A percentile compares a stretch with the other conserved stretches of the same genome.
phyloP scores from a whole-genome alignment of 2,888 invertebrate species.

The Agrochola macilenta region DNA sequence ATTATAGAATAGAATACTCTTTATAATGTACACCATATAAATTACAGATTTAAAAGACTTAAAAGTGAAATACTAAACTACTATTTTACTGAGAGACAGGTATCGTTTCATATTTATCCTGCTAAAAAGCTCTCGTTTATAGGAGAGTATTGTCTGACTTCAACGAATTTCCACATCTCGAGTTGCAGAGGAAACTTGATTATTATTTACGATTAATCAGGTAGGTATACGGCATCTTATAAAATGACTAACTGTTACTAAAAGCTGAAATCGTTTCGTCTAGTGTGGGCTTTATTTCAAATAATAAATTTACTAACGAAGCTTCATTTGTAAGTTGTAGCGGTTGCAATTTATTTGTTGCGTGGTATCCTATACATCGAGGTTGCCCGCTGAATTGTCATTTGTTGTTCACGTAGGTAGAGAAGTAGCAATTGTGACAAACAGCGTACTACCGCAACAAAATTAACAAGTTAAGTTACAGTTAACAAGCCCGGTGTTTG shows the following conservation, averaged over 20 bases:
- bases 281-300: constrained; percentile 43
- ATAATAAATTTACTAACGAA: constrained; percentile 58
- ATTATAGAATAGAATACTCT: background rate
- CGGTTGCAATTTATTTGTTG: constrained; percentile 57
- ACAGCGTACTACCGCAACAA: constrained; percentile 76
- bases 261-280: constrained; percentile 40
- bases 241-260: constrained; percentile 39
- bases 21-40: background rate
- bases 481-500: constrained; percentile 86
- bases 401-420: constrained; percentile 69
- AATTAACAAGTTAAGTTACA: constrained; percentile 88
- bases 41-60: background rate
- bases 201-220: constrained; percentile 28
- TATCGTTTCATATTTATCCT: constrained; percentile 1
- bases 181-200: constrained; percentile 11
- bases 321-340: constrained; percentile 53
- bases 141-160: constrained; percentile 40
- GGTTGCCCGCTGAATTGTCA: constrained; percentile 56
- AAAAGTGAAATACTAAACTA: background rate
- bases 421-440: constrained; percentile 81
- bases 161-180: constrained; percentile 38
- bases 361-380: constrained; percentile 44
- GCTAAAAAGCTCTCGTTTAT: constrained; percentile 8
- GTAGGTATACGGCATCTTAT: constrained; percentile 4
- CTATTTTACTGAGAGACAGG: constrained; percentile 26